phyloP scores from a whole-genome alignment of 2,113 vertebrate genomes.

The Ceyx cyanopectus region DNA sequence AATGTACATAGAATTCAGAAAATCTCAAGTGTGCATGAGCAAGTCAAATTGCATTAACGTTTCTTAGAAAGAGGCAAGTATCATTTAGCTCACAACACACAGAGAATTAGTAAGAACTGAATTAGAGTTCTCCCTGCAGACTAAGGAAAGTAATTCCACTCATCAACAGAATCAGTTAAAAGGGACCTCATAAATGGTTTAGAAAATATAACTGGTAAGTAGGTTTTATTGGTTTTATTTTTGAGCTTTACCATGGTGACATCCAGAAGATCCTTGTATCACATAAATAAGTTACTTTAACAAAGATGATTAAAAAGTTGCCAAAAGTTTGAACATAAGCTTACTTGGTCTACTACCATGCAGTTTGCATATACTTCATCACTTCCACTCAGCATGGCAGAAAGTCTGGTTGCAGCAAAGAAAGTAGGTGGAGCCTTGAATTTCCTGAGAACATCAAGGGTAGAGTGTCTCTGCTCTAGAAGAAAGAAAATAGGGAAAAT shows the following conservation, averaged over 20 bases:
- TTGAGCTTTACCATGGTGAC: not conserved
- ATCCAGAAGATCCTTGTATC: not conserved
- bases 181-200: not conserved
- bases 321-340: not conserved
- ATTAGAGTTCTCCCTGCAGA: not conserved
- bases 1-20: not conserved
- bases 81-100: not conserved
- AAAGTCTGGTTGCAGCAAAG: conserved; percentile 65
- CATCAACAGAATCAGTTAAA: not conserved
- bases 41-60: not conserved
- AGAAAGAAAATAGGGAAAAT: conserved; percentile 26
- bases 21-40: not conserved
- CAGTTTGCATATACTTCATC: conserved; percentile 85
- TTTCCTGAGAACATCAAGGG: conserved; percentile 72
- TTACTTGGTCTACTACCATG: conserved; percentile 88
- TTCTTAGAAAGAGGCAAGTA: not conserved
- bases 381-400: conserved; percentile 75
- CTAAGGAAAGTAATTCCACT: not conserved
- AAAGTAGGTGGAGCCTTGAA: conserved; percentile 67
- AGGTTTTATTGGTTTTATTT: not conserved
- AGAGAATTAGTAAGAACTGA: not conserved
- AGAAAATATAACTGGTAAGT: not conserved
- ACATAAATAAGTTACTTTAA: not conserved
- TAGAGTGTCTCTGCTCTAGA: conserved; percentile 75
- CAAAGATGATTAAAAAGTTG: not conserved